Evolutionary conservation across 2,113 vertebrate genomes (phyloP).

Genomic region (Riparia riparia): DNA sequence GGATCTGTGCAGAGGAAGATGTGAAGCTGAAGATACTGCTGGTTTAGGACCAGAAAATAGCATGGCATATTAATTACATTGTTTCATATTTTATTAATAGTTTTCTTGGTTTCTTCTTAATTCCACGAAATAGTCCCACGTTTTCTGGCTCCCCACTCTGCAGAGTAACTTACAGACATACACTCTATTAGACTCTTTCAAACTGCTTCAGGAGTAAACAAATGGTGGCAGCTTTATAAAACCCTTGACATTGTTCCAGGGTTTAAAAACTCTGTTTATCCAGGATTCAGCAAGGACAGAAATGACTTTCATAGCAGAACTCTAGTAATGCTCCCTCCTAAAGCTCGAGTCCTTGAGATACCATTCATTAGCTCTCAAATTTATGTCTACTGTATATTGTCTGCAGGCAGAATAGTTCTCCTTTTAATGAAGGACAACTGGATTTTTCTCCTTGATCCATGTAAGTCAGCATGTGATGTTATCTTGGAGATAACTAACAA

Average conservation of each 20-base stretch:
- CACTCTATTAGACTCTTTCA: background rate
- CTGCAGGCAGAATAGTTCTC: constrained; percentile 30
- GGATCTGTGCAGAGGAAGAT: background rate
- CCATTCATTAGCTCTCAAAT: constrained; percentile 53
- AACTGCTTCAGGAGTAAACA: background rate
- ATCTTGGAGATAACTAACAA: constrained; percentile 48
- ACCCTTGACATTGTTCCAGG: constrained; percentile 4
- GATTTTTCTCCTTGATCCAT: constrained; percentile 49
- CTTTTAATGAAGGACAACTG: constrained; percentile 48
- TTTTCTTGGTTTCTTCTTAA: constrained; percentile 46
- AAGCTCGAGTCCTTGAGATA: background rate
- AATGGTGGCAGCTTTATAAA: constrained; percentile 33
- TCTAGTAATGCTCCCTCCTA: background rate
- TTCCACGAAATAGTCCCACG: background rate
- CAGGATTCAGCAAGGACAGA: constrained; percentile 30
- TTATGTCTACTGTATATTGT: constrained; percentile 1
- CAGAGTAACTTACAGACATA: background rate
- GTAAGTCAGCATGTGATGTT: constrained; percentile 12
- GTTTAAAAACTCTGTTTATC: constrained; percentile 46
- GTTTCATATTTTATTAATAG: constrained; percentile 43
- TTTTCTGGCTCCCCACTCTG: background rate
- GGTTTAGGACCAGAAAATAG: constrained; percentile 28
- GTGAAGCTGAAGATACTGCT: background rate
- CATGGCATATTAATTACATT: background rate
- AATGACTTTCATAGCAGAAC: background rate